Evolutionary conservation across 2,888 invertebrate species (phyloP).

Genomic region (Pilophorus perplexus): DNA sequence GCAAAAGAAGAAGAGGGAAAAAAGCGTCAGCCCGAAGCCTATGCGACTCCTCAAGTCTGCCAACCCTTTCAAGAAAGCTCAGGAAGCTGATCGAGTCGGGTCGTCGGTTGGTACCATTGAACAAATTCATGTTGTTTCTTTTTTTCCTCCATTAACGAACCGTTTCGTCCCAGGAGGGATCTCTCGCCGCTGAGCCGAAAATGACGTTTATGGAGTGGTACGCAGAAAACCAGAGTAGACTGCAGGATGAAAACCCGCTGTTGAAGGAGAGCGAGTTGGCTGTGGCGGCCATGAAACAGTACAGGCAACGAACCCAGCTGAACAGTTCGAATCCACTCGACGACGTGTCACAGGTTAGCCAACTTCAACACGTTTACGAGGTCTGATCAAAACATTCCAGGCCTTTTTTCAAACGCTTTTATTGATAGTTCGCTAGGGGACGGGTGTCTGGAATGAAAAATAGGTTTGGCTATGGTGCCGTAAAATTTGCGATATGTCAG

Average conservation of each 20-base stretch:
- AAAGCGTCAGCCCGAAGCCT: conserved; percentile 43
- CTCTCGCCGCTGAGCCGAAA: conserved; percentile 7
- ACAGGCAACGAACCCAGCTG: conserved; percentile 17
- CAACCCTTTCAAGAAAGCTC: conserved; percentile 48
- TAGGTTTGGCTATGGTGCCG: too few species aligned
- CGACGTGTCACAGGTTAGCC: conserved; percentile 12
- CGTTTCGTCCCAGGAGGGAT: conserved; percentile 35
- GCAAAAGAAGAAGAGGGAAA: conserved; percentile 46
- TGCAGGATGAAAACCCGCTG: conserved; percentile 43
- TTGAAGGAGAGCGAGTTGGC: conserved; percentile 45
- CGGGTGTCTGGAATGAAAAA: too few species aligned
- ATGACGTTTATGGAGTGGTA: conserved; percentile 44
- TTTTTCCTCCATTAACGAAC: too few species aligned
- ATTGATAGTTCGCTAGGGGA: too few species aligned
- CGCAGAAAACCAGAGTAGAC: conserved; percentile 31
- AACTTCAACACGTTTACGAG: too few species aligned
- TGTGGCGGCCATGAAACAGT: conserved; percentile 44
- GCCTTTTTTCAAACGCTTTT: background rate
- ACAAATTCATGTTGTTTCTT: background rate
- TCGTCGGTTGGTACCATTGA: too few species aligned
- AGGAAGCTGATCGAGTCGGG: conserved; percentile 15
- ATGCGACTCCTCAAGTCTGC: conserved; percentile 42
- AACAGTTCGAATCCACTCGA: conserved; percentile 4
- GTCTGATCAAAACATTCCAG: background rate
- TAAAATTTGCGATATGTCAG: too few species aligned